These are phyloP conservation scores for Anneissia japonica DNA, from an alignment of 35 echinoderm and acorn worm species.

Conservation along the genomic window DNA sequence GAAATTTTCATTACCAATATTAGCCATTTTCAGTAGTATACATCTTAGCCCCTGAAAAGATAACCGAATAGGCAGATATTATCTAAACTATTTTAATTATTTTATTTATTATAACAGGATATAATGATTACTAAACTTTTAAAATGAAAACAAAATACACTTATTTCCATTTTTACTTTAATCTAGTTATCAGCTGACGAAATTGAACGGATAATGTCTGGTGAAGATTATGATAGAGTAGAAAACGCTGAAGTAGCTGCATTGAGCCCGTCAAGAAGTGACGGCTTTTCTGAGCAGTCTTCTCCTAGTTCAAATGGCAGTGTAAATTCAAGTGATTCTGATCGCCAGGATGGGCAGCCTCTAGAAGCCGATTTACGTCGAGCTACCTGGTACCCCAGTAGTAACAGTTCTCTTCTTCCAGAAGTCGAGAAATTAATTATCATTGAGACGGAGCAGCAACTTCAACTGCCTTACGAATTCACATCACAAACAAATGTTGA, in stretches of 20 bases:
- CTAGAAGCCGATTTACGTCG: background rate
- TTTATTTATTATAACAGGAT: too few relatives aligned
- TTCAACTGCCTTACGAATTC: conserved; percentile 49
- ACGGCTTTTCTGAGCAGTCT: conserved; percentile 73
- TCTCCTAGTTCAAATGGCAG: conserved; percentile 68
- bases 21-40: too few relatives aligned
- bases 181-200: conserved; percentile 69
- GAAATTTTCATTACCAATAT: too few relatives aligned
- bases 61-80: too few relatives aligned
- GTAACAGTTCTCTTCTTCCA: conserved; percentile 58
- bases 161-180: conserved; percentile 8
- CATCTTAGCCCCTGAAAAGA: too few relatives aligned
- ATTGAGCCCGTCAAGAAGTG: conserved; percentile 46
- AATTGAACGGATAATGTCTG: conserved; percentile 93
- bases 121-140: too few relatives aligned
- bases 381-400: conserved; percentile 11
- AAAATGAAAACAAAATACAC: background rate
- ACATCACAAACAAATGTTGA: conserved; percentile 25
- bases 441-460: conserved; percentile 46
- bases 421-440: conserved; percentile 77
- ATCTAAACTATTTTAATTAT: too few relatives aligned
- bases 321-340: conserved; percentile 20
- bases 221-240: conserved; percentile 69
- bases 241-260: conserved; percentile 21
- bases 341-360: background rate